Evolutionary conservation across 2,113 vertebrate species (phyloP).

Genomic region (Dromiciops gliroides): DNA sequence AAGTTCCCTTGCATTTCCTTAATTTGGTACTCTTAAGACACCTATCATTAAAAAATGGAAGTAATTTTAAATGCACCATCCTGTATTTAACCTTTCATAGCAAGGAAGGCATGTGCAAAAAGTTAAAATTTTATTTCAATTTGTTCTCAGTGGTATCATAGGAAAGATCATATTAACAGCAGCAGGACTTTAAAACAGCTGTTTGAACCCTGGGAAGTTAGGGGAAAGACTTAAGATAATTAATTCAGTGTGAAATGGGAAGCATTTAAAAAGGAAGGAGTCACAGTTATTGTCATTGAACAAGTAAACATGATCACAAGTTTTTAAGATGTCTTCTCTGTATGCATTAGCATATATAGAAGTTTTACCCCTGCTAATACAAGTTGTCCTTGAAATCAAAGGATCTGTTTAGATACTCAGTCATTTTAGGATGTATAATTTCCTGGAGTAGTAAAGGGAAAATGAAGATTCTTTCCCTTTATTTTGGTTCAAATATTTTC

Average conservation of each 20-base stretch:
- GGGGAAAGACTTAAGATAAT: constrained; percentile 72
- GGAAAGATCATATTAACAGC: constrained; percentile 77
- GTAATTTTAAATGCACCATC: constrained; percentile 72
- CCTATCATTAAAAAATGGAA: constrained; percentile 63
- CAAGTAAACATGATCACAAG: constrained; percentile 77
- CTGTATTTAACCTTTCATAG: constrained; percentile 75
- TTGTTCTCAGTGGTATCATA: constrained; percentile 79
- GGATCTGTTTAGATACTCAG: constrained; percentile 54
- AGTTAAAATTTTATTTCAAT: constrained; percentile 79
- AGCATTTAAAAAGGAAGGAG: constrained; percentile 76
- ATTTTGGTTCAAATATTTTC: constrained; percentile 53
- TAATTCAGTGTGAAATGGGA: constrained; percentile 79
- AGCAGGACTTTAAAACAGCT: constrained; percentile 80
- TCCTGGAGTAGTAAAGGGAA: constrained; percentile 27
- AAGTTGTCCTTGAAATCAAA: constrained; percentile 63
- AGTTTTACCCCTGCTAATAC: constrained; percentile 68
- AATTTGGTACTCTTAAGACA: constrained; percentile 66
- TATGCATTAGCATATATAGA: constrained; percentile 19
- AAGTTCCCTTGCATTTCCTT: constrained; percentile 34
- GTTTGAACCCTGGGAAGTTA: constrained; percentile 78
- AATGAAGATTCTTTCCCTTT: constrained; percentile 42
- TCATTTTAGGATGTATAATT: constrained; percentile 60
- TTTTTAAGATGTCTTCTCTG: constrained; percentile 52
- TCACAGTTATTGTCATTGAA: constrained; percentile 65
- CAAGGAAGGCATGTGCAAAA: constrained; percentile 74